Evolutionary conservation across 2,797 vertebrate genomes (phyloP).

Genomic region (Pelodytes ibericus): DNA sequence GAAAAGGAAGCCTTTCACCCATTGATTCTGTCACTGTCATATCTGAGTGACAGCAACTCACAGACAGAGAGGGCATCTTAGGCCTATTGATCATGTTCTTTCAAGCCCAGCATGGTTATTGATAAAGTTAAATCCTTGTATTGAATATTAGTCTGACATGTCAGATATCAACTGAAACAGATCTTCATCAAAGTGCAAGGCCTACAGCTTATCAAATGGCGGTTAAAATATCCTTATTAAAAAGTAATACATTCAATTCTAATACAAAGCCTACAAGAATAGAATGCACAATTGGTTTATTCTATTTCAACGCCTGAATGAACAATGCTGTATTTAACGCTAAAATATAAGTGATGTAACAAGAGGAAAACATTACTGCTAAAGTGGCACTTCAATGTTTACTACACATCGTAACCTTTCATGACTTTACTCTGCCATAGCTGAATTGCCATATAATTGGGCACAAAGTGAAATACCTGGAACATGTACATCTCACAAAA

Average conservation of each 20-base stretch:
- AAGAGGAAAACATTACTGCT: background rate
- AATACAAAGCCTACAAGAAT: background rate
- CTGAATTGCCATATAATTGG: background rate
- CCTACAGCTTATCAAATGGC: background rate
- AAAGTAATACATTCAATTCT: background rate
- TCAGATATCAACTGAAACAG: conserved; percentile 9
- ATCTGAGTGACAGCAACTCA: conserved; percentile 8
- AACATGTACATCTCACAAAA: background rate
- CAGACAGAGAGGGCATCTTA: conserved; percentile 15
- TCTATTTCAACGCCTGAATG: background rate
- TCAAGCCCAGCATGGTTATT: background rate
- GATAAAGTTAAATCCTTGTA: conserved; percentile 15
- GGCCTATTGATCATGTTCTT: conserved; percentile 21
- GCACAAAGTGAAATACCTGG: background rate
- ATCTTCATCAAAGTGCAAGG: background rate
- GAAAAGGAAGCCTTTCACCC: conserved; percentile 23
- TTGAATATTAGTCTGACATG: conserved; percentile 8
- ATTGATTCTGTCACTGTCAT: conserved; percentile 21
- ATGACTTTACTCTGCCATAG: background rate
- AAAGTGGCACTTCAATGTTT: background rate
- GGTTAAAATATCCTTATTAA: no score
- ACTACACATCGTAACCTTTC: no score
- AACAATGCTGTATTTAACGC: background rate
- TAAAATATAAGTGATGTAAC: background rate
- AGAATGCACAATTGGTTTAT: background rate